phyloP scores from a whole-genome alignment of 2,113 vertebrate species.

The Chroicocephalus ridibundus region DNA sequence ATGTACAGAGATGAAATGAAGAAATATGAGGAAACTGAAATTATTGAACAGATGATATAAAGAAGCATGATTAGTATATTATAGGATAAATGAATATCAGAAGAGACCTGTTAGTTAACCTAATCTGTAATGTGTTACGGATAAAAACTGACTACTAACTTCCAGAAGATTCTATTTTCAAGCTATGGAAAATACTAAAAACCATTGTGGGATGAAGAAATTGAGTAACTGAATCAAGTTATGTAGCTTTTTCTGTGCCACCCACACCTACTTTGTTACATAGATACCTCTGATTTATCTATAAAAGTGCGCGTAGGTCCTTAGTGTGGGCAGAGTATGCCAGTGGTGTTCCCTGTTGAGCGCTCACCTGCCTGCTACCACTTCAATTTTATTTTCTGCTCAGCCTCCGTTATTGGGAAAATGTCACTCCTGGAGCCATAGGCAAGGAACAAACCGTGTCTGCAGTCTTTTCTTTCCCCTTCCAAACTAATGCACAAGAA shows the following conservation, averaged over 20 bases:
- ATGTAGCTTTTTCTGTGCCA: background rate
- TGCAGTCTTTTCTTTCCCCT: constrained; percentile 9
- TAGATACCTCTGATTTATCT: background rate
- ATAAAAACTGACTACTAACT: background rate
- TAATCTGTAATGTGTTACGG: accelerated
- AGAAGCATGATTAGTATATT: background rate
- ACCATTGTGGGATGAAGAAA: background rate
- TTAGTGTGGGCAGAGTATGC: background rate
- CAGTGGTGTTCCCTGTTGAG: background rate
- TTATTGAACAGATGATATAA: background rate
- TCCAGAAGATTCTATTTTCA: background rate
- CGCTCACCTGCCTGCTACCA: background rate
- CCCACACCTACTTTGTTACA: background rate
- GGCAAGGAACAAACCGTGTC: constrained; percentile 10
- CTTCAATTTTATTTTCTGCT: constrained; percentile 43
- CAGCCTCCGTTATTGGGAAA: background rate
- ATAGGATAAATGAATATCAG: background rate
- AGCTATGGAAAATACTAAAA: background rate
- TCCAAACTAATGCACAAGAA: constrained; percentile 36
- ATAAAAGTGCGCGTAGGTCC: background rate
- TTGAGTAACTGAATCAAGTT: background rate
- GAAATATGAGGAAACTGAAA: background rate
- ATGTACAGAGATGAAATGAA: background rate
- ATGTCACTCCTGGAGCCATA: constrained; percentile 4
- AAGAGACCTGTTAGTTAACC: background rate